Conservation (phyloP, 1,140 invertebrate species). For the Drosophila ambigua region DNA sequence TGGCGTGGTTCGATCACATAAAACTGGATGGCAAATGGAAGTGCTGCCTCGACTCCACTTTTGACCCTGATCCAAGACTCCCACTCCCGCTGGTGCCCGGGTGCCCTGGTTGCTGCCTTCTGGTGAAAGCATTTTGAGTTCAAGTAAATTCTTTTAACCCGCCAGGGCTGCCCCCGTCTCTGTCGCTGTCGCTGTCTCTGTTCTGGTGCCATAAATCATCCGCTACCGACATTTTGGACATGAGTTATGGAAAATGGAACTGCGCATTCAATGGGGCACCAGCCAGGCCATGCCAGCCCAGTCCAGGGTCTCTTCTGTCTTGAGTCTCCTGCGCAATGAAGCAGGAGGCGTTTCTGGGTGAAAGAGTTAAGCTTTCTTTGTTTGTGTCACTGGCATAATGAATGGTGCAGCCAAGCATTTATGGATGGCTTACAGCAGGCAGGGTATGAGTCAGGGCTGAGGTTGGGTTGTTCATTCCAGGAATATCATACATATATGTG, state of each 20-base stretch:
- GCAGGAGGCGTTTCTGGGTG: too few relatives aligned
- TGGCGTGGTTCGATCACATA: constrained; percentile 78
- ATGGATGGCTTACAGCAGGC: constrained; percentile 12
- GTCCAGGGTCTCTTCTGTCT: too few relatives aligned
- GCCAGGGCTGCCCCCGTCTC: constrained; percentile 5
- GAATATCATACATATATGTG: too few relatives aligned
- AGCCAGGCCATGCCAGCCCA: too few relatives aligned
- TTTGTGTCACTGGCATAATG: constrained; percentile 42
- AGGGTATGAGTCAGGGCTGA: constrained; percentile 36
- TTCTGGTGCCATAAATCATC: constrained; percentile 64
- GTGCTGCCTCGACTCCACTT: constrained; percentile 17
- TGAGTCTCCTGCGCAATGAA: too few relatives aligned
- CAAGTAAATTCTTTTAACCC: constrained; percentile 81
- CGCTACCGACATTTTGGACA: constrained; percentile 50
- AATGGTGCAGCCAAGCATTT: constrained; percentile 32
- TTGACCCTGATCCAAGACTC: neutral
- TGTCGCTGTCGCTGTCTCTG: constrained; percentile 1
- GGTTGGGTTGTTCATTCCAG: neutral
- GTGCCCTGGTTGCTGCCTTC: constrained; percentile 13
- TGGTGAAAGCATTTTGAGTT: constrained; percentile 68
- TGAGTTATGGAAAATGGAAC: constrained; percentile 54
- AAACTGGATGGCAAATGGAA: constrained; percentile 46
- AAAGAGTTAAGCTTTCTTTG: constrained; percentile 36
- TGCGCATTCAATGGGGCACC: neutral
- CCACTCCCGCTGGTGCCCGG: too few relatives aligned